These are phyloP conservation scores for Chrysolina americana DNA, from an alignment of 2,888 invertebrate species.

Conservation along the genomic window DNA sequence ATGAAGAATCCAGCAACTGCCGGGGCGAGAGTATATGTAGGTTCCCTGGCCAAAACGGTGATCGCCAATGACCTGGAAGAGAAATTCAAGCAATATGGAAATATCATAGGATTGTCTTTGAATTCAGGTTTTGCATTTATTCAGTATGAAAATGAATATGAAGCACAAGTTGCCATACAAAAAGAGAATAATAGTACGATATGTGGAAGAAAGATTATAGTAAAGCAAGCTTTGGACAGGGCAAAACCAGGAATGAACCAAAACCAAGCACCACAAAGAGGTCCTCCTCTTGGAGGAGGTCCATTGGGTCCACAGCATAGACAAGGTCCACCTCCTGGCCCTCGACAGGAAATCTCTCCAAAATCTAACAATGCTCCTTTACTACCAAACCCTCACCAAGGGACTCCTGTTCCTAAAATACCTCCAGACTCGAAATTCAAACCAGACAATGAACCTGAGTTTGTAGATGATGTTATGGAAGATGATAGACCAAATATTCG, in stretches of 20 bases:
- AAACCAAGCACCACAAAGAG: slow-evolving; percentile 22
- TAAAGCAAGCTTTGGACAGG: slow-evolving; percentile 74
- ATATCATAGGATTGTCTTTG: slow-evolving; percentile 78
- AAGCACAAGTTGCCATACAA: slow-evolving; percentile 83
- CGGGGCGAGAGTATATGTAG: slow-evolving; percentile 85
- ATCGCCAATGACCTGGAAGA: slow-evolving; percentile 79
- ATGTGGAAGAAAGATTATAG: slow-evolving; percentile 80
- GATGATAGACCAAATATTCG: slow-evolving; percentile 53
- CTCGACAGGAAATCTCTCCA: slow-evolving; percentile 15
- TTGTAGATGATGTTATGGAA: slow-evolving; percentile 44
- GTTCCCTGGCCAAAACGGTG: slow-evolving; percentile 78
- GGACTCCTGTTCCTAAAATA: slow-evolving; percentile 22
- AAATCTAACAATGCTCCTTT: slow-evolving; percentile 28
- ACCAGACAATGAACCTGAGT: slow-evolving; percentile 41
- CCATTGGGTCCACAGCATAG: slow-evolving; percentile 24
- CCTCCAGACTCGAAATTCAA: slow-evolving; percentile 33
- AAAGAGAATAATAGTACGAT: slow-evolving; percentile 80
- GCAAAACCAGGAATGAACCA: slow-evolving; percentile 36
- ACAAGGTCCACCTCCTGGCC: slow-evolving; percentile 25
- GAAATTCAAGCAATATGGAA: slow-evolving; percentile 83
- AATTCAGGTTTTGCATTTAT: slow-evolving; percentile 90
- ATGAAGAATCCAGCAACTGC: slow-evolving; percentile 84
- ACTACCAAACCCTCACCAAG: slow-evolving; percentile 27
- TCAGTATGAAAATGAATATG: slow-evolving; percentile 83
- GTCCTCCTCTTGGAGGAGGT: not conserved